Conservation (phyloP, 2,888 invertebrate genomes). For the Argyra leucocephala region DNA sequence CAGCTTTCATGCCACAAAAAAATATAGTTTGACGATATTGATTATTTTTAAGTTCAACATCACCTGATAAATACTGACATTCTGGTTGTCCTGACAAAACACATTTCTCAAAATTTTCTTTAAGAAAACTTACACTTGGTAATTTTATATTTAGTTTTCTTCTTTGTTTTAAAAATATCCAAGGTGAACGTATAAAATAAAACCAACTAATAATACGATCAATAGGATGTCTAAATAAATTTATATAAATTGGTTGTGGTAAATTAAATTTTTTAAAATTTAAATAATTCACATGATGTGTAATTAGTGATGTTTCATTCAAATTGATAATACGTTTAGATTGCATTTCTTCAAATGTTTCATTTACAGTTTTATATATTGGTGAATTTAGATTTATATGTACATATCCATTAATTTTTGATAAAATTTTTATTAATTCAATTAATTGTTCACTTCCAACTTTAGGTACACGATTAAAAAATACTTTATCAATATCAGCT, state of each 20-base stretch:
- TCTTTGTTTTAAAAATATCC: slow-evolving; percentile 79
- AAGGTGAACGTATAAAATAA: slow-evolving; percentile 79
- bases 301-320: slow-evolving; percentile 33
- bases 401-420: slow-evolving; percentile 32
- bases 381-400: slow-evolving; percentile 33
- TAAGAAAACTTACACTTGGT: slow-evolving; percentile 77
- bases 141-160: slow-evolving; percentile 50
- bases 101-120: slow-evolving; percentile 78
- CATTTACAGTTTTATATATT: slow-evolving; percentile 31
- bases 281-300: slow-evolving; percentile 37
- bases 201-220: slow-evolving; percentile 87
- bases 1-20: slow-evolving; percentile 76
- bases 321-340: slow-evolving; percentile 33
- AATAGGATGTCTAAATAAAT: slow-evolving; percentile 80
- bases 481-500: slow-evolving; percentile 62
- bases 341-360: slow-evolving; percentile 28
- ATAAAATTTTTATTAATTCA: slow-evolving; percentile 31
- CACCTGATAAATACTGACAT: slow-evolving; percentile 67
- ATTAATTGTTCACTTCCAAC: slow-evolving; percentile 37
- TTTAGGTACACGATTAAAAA: slow-evolving; percentile 45
- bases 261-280: slow-evolving; percentile 49
- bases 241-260: slow-evolving; percentile 77
- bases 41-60: slow-evolving; percentile 60
- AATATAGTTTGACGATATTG: slow-evolving; percentile 75
- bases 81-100: slow-evolving; percentile 70